A percentile compares a stretch with the other conserved stretches of the same genome.
phyloP scores from a whole-genome alignment of 2,888 invertebrate species.

The Anthoptus insignis region DNA sequence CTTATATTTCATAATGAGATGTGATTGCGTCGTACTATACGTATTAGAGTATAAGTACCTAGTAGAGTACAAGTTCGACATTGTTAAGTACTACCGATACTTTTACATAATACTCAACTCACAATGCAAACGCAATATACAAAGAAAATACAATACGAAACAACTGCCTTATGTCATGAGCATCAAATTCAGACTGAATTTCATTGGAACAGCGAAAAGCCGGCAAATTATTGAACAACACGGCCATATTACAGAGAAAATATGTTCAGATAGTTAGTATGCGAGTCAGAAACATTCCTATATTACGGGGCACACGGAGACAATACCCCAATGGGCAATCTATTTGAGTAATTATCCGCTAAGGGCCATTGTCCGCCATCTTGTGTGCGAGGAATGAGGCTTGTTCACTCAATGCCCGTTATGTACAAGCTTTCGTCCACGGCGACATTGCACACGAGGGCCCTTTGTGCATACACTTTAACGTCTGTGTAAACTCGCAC shows the following conservation, averaged over 20 bases:
- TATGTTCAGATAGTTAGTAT: conserved; percentile 59
- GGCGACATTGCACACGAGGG: conserved; percentile 68
- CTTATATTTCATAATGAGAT: no score
- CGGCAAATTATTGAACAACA: conserved; percentile 17
- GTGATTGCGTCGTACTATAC: no score
- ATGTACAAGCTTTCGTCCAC: conserved; percentile 75
- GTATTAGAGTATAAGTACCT: no score
- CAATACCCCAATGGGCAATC: conserved; percentile 86
- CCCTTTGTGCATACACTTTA: conserved; percentile 58
- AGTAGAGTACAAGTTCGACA: no score
- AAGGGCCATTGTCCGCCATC: conserved; percentile 86
- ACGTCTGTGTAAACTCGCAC: conserved; percentile 24
- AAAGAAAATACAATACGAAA: no score
- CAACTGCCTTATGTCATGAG: background rate
- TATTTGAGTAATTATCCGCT: conserved; percentile 86
- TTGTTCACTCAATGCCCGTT: conserved; percentile 79
- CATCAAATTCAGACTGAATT: background rate
- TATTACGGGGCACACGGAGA: conserved; percentile 75
- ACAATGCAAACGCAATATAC: no score
- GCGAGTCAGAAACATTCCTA: conserved; percentile 67
- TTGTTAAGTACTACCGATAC: background rate
- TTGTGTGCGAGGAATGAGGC: conserved; percentile 83
- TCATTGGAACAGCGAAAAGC: background rate
- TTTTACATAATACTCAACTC: no score
- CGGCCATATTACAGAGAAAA: conserved; percentile 35